Base-by-base conservation (phyloP, 2,113 vertebrate species). In the Ovis canadensis region DNA sequence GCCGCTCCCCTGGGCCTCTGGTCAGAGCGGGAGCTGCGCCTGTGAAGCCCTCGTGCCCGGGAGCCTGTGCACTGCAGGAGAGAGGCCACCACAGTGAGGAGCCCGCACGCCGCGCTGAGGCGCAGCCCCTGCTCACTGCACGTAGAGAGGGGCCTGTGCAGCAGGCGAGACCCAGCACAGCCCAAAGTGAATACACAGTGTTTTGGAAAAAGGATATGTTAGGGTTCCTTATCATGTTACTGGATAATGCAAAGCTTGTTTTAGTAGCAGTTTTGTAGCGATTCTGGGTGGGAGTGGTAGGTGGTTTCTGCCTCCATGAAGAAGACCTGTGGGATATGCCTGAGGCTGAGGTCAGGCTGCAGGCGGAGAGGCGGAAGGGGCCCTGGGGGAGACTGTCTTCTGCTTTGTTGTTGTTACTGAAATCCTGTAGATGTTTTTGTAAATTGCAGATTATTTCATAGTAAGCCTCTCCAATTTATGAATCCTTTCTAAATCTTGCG, bases 21-120 rank as follows among this genome's bases (percentile, higher is more conserved):
- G 19, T 36, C n/a, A 12, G n/a, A 36, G 64, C n/a, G 9, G 36
- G 64, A 71, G 17, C 4, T 36, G 64, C 64, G 21, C 4, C 64
- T 36, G 64, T 23, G n/a, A 36, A 21, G 64, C 17, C n/a, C n/a
- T 36, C 2, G 2, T 11, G n/a, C n/a, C 17, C n/a, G 4, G 62
- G n/a, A 36, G n/a, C n/a, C 64, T 36, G 33, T n/a, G n/a, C 64
- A 21, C n/a, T 4, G 1, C 8, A 21, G n/a, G 33, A 36, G 64
- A 12, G 19, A 12, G 10, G 67, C 67, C n/a, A 2, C 9, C 64
- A 3, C n/a, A 12, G 67, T 2, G 67, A 23, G 19, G 19, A 23
- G 64, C n/a, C 64, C 1, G 0, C 64, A 21, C 8, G 0, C 2
- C 31, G 4, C 2, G 33, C 33, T 7, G 64, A 67, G 64, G 64